Conservation (phyloP, 1,140 invertebrate species). For the Battus philenor region DNA sequence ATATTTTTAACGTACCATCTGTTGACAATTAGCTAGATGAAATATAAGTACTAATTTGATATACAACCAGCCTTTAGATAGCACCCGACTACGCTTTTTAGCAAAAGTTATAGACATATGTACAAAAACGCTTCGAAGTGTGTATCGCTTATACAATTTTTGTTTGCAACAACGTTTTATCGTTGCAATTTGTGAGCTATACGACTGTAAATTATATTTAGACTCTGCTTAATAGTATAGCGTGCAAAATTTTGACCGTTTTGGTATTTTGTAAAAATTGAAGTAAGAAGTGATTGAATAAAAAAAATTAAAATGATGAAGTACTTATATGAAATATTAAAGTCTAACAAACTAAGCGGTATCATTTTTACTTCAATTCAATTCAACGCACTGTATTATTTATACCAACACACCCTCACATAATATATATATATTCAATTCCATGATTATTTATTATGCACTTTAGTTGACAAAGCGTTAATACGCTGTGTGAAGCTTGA, state of each 20-base stretch:
- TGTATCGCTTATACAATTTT: constrained; percentile 13
- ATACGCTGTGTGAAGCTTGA: too few relatives aligned
- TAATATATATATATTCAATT: too few relatives aligned
- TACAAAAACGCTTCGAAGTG: constrained; percentile 14
- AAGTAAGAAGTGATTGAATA: too few relatives aligned
- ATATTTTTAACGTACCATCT: not conserved
- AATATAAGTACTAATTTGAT: constrained; percentile 1
- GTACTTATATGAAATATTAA: too few relatives aligned
- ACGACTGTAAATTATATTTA: not conserved
- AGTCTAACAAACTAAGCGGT: too few relatives aligned
- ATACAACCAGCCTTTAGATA: constrained; percentile 7
- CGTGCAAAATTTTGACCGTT: not conserved
- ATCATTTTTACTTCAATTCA: too few relatives aligned
- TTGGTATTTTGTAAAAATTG: not conserved
- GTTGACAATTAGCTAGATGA: not conserved
- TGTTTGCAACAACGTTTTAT: not conserved
- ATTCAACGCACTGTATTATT: too few relatives aligned
- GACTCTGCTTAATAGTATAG: constrained; percentile 1
- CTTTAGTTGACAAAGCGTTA: too few relatives aligned
- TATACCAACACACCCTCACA: too few relatives aligned
- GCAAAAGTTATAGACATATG: constrained; percentile 6
- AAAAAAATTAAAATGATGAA: constrained; percentile 2
- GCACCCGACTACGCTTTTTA: constrained; percentile 4
- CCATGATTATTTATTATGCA: too few relatives aligned
- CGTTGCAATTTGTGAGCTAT: constrained; percentile 11